Evolutionary conservation across 2,888 invertebrate genomes (phyloP).

Genomic region (Ametastegia equiseti): DNA sequence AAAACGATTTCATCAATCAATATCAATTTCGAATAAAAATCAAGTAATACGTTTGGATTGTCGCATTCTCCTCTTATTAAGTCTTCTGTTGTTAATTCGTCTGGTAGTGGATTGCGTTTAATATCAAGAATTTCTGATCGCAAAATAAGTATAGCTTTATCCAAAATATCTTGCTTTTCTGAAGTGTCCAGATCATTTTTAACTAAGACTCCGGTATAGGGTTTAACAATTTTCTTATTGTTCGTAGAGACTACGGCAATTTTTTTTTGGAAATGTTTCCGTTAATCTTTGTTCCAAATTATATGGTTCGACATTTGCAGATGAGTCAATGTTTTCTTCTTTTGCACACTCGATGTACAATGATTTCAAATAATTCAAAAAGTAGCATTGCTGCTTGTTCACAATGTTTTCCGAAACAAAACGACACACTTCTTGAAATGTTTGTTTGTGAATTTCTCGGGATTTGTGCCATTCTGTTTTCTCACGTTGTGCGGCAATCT

Average conservation of each 20-base stretch:
- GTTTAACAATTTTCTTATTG: slow-evolving; percentile 52
- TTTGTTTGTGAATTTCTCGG: slow-evolving; percentile 39
- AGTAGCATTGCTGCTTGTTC: slow-evolving; percentile 37
- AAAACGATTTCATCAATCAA: slow-evolving; percentile 43
- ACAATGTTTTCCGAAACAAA: slow-evolving; percentile 48
- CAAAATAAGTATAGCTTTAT: slow-evolving; percentile 53
- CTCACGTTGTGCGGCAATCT: slow-evolving; percentile 19
- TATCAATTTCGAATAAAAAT: slow-evolving; percentile 53
- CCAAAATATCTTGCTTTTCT: slow-evolving; percentile 52
- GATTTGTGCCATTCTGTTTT: slow-evolving; percentile 49
- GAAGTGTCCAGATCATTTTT: slow-evolving; percentile 50
- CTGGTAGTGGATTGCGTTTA: slow-evolving; percentile 48
- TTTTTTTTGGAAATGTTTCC: slow-evolving; percentile 48
- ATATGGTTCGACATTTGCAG: slow-evolving; percentile 38
- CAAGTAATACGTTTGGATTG: slow-evolving; percentile 41
- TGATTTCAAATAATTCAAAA: slow-evolving; percentile 40
- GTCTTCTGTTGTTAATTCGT: slow-evolving; percentile 50
- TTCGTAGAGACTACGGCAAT: slow-evolving; percentile 42
- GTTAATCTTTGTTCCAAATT: slow-evolving; percentile 50
- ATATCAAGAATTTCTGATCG: slow-evolving; percentile 52
- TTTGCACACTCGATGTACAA: slow-evolving; percentile 23
- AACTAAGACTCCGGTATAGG: slow-evolving; percentile 51
- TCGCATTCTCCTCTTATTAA: slow-evolving; percentile 55
- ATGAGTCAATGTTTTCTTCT: slow-evolving; percentile 13
- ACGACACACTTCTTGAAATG: slow-evolving; percentile 45